Conservation (phyloP, 2,888 invertebrate genomes). For the Galeopsomyia nigrocyanea region DNA sequence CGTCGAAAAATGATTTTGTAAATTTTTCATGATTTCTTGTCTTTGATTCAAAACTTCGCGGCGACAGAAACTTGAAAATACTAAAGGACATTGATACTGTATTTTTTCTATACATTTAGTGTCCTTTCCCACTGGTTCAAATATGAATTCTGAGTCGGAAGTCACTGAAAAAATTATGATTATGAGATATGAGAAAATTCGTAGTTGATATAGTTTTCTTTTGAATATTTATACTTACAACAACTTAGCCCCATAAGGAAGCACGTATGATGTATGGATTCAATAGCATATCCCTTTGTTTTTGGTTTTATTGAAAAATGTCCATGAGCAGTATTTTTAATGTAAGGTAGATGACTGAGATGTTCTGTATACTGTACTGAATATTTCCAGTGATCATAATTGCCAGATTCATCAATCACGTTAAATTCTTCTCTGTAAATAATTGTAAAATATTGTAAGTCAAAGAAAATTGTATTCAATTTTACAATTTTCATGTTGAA, state of each 20-base stretch:
- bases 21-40: slow-evolving; percentile 64
- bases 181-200: not conserved
- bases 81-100: slow-evolving; percentile 76
- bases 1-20: slow-evolving; percentile 56
- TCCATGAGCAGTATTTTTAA: slow-evolving; percentile 73
- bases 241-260: slow-evolving; percentile 73
- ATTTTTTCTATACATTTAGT: slow-evolving; percentile 74
- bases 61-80: slow-evolving; percentile 72
- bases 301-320: slow-evolving; percentile 73
- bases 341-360: slow-evolving; percentile 76
- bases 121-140: slow-evolving; percentile 68
- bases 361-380: slow-evolving; percentile 76
- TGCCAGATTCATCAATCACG: slow-evolving; percentile 76
- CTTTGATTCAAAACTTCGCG: slow-evolving; percentile 71
- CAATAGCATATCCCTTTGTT: slow-evolving; percentile 71
- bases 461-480: too few relatives aligned
- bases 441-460: too few relatives aligned
- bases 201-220: not conserved
- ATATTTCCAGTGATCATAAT: slow-evolving; percentile 80
- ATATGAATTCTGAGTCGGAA: slow-evolving; percentile 75
- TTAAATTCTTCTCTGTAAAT: slow-evolving; percentile 73
- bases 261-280: slow-evolving; percentile 77
- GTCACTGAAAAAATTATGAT: slow-evolving; percentile 70
- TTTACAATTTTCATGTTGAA: not conserved
- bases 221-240: slow-evolving; percentile 70